Conservation (phyloP, 2,797 vertebrate species). For the Hylomyscus alleni region DNA sequence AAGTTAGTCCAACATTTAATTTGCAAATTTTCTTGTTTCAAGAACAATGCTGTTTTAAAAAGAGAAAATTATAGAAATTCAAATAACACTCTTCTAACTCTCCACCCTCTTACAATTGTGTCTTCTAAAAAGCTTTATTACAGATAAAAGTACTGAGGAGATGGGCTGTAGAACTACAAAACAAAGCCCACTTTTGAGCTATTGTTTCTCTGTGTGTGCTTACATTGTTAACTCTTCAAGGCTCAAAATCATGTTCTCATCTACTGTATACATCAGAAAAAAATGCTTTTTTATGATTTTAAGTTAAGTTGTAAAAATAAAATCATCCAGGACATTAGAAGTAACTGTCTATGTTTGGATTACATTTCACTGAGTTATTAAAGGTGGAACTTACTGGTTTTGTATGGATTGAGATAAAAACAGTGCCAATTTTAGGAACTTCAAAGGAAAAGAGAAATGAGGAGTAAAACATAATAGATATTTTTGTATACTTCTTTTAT, state of each 20-base stretch:
- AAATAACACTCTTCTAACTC: constrained; percentile 61
- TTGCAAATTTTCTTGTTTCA: constrained; percentile 56
- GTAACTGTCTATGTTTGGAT: constrained; percentile 65
- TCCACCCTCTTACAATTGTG: constrained; percentile 20
- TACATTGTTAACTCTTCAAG: constrained; percentile 63
- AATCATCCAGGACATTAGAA: constrained; percentile 44
- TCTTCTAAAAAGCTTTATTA: constrained; percentile 70
- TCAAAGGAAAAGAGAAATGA: constrained; percentile 41
- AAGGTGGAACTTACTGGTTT: background rate
- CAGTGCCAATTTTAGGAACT: constrained; percentile 71
- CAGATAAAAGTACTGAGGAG: constrained; percentile 68
- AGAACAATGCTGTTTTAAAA: constrained; percentile 41
- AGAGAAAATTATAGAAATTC: constrained; percentile 63
- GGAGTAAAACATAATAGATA: background rate
- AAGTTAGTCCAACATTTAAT: constrained; percentile 62
- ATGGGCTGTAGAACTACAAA: constrained; percentile 49
- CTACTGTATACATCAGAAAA: constrained; percentile 37
- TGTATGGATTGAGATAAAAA: constrained; percentile 59
- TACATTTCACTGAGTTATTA: constrained; percentile 51
- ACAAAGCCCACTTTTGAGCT: constrained; percentile 72
- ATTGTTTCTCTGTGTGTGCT: constrained; percentile 46
- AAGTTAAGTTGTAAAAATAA: constrained; percentile 80
- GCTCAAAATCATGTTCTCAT: constrained; percentile 70
- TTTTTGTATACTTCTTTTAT: background rate
- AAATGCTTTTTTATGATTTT: constrained; percentile 72